Conservation (phyloP, 2,113 vertebrate species). For the Tympanuchus pallidicinctus region DNA sequence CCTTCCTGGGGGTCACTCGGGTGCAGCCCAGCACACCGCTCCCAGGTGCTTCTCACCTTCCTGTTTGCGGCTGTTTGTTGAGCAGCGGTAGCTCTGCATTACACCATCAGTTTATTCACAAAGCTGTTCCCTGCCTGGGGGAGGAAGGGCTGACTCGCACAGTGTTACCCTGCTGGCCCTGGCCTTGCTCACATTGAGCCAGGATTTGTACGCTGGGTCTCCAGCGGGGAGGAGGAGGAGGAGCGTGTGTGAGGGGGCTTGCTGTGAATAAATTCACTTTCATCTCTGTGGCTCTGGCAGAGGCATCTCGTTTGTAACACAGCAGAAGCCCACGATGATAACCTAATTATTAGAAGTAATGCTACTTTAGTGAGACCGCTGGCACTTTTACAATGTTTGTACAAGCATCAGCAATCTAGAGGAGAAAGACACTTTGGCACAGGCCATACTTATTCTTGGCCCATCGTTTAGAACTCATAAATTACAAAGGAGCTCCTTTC, state of each 20-base stretch:
- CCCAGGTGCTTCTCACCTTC: conserved; percentile 51
- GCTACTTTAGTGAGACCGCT: conserved; percentile 13
- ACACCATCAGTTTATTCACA: neutral
- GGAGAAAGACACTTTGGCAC: conserved; percentile 75
- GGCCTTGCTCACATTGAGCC: neutral
- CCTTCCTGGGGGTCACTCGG: conserved; percentile 14
- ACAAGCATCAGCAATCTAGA: conserved; percentile 57
- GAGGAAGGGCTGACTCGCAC: neutral
- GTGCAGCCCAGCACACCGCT: conserved; percentile 37
- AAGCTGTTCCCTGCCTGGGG: neutral
- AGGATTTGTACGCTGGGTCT: conserved; percentile 1
- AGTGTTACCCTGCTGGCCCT: neutral
- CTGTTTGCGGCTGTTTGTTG: conserved; percentile 63
- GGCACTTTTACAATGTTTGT: conserved; percentile 56
- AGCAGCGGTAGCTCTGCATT: conserved; percentile 46
- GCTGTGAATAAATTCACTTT: conserved; percentile 53
- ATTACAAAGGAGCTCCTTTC: conserved; percentile 90
- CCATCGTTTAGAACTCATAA: conserved; percentile 91
- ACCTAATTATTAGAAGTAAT: conserved; percentile 55
- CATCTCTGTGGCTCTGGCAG: conserved; percentile 6
- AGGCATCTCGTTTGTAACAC: neutral
- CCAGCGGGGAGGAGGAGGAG: conserved; percentile 24
- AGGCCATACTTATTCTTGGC: conserved; percentile 85
- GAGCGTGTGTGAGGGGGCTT: neutral
- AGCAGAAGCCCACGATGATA: neutral